Percentiles rank a stretch among this genome's conserved stretches.
phyloP scores from a whole-genome alignment of 2,888 invertebrate species.

The Drosophila prostipennis region DNA sequence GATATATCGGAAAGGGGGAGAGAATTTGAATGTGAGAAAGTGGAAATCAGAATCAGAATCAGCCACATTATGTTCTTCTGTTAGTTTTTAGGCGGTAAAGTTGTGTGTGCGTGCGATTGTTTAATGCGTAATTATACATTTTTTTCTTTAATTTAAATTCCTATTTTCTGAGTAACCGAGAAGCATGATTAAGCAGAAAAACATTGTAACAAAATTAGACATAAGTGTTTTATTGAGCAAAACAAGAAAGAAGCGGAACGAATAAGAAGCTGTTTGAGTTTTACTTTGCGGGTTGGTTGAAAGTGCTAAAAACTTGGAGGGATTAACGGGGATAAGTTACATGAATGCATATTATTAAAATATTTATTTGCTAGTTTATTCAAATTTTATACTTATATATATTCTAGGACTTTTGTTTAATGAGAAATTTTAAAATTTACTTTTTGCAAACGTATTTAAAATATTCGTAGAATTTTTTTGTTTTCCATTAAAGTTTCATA shows the following conservation, averaged over 20 bases:
- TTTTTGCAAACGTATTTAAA: too few species aligned
- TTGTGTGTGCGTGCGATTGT: slow-evolving; percentile 53
- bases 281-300: slow-evolving; percentile 8
- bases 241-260: slow-evolving; percentile 59
- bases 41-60: slow-evolving; percentile 6
- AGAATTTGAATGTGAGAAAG: slow-evolving; percentile 2
- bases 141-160: slow-evolving; percentile 30
- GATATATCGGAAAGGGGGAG: background rate
- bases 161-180: slow-evolving; percentile 37
- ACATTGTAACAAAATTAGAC: slow-evolving; percentile 67
- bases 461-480: too few species aligned
- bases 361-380: too few species aligned
- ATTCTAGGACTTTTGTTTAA: too few species aligned
- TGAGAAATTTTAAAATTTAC: too few species aligned
- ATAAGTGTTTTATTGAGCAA: slow-evolving; percentile 72
- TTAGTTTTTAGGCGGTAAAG: slow-evolving; percentile 24
- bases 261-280: slow-evolving; percentile 26
- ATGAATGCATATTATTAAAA: too few species aligned
- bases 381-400: too few species aligned
- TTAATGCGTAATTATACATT: slow-evolving; percentile 34
- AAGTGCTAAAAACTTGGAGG: background rate
- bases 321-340: background rate
- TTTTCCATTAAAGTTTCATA: background rate
- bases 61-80: slow-evolving; percentile 17
- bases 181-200: slow-evolving; percentile 28